Evolutionary conservation across 1,140 invertebrate genomes (phyloP).

Genomic region (Aplysia californica): DNA sequence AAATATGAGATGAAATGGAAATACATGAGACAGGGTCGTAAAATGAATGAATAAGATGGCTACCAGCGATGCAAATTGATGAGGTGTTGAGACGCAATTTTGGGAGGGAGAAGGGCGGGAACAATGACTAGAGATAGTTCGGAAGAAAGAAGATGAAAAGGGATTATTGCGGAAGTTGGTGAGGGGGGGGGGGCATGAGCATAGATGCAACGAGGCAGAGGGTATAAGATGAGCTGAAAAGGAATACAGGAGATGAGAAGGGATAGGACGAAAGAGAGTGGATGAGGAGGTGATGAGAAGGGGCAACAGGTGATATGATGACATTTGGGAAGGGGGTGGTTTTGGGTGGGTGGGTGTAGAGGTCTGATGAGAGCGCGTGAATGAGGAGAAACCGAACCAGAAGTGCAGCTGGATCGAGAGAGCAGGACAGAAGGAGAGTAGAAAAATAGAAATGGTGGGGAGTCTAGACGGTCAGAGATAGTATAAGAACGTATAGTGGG

Average conservation of each 20-base stretch:
- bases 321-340: not conserved
- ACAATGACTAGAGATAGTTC: not conserved
- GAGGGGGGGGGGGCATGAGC: no score
- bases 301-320: not conserved
- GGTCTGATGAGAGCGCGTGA: not conserved
- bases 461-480: no score
- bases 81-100: not conserved
- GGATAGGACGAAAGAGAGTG: not conserved
- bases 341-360: not conserved
- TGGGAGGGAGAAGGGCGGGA: not conserved
- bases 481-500: no score
- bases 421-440: not conserved
- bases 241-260: no score
- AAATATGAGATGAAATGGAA: not conserved
- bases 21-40: no score
- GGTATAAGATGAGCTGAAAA: no score
- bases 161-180: not conserved
- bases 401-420: not conserved
- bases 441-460: not conserved
- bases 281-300: slow-evolving; percentile 1
- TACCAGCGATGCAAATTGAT: no score
- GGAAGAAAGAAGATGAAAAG: not conserved
- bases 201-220: no score
- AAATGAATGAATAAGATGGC: no score
- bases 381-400: not conserved